Percentiles rank a stretch among this genome's conserved stretches.
Evolutionary conservation across 2,113 vertebrate genomes (phyloP).

Genomic region (Oncorhynchus clarkii): DNA sequence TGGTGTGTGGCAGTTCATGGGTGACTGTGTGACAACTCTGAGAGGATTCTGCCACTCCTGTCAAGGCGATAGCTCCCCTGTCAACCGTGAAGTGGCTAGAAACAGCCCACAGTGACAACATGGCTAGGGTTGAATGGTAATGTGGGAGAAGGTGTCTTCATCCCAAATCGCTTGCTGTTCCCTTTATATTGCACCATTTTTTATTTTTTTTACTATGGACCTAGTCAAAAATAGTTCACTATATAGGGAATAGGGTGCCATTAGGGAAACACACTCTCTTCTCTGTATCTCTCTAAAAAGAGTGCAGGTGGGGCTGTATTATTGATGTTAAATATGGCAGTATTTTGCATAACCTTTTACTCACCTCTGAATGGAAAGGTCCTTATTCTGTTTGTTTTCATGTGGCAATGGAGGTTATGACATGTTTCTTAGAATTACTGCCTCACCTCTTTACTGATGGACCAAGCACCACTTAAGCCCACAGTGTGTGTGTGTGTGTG

Average conservation of each 20-base stretch:
- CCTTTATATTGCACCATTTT: too few species aligned
- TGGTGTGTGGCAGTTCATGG: constrained; percentile 50
- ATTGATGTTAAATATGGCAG: too few species aligned
- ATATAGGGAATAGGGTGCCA: too few species aligned
- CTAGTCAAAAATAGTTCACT: too few species aligned
- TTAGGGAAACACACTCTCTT: too few species aligned
- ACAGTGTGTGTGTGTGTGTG: neutral
- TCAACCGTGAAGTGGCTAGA: constrained; percentile 25
- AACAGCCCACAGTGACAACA: constrained; percentile 22
- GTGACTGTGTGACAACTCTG: constrained; percentile 53
- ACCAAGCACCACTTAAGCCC: too few species aligned
- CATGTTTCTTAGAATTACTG: neutral
- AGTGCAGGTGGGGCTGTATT: neutral
- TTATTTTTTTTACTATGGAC: too few species aligned
- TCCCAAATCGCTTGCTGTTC: neutral
- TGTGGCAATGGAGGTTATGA: neutral
- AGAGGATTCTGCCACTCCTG: constrained; percentile 40
- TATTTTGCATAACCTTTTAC: too few species aligned
- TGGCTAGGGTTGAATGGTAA: constrained; percentile 37
- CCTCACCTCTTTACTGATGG: too few species aligned
- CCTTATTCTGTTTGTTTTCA: neutral
- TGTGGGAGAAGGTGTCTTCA: constrained; percentile 3
- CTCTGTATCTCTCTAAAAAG: neutral
- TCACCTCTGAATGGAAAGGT: neutral
- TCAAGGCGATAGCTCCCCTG: constrained; percentile 41